Evolutionary conservation across 2,797 vertebrate species (phyloP).

Genomic region (Enoplosus armatus): DNA sequence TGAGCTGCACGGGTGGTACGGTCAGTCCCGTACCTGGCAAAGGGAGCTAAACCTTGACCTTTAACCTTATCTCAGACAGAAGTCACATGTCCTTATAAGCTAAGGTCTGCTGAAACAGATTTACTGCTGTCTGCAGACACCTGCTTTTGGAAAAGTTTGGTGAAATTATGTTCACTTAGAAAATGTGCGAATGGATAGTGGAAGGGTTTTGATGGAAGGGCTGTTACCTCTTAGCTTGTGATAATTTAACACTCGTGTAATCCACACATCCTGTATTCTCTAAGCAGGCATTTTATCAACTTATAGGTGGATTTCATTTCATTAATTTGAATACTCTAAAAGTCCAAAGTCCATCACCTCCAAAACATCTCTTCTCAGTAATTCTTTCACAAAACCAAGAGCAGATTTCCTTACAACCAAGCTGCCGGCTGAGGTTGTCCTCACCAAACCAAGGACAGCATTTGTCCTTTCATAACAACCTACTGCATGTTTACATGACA

Average conservation of each 20-base stretch:
- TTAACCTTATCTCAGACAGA: conserved; percentile 29
- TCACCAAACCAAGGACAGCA: not conserved
- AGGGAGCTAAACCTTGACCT: conserved; percentile 49
- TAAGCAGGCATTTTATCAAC: not conserved
- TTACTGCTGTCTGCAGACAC: conserved; percentile 17
- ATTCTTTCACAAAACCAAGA: not conserved
- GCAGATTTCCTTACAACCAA: not conserved
- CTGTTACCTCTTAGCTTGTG: not conserved
- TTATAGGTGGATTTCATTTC: not conserved
- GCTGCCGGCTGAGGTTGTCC: not conserved
- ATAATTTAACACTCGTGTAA: not conserved
- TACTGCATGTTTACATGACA: not conserved
- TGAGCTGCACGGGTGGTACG: conserved; percentile 17
- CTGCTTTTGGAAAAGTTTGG: not conserved
- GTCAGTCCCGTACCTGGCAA: conserved; percentile 40
- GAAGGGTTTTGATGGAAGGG: not conserved
- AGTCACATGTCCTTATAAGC: conserved; percentile 61
- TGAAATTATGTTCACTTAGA: not conserved
- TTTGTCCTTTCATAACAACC: not conserved
- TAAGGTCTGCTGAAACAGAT: conserved; percentile 29
- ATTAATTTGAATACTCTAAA: not conserved
- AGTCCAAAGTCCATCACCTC: not conserved
- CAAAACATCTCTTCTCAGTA: not conserved
- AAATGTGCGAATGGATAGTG: not conserved
- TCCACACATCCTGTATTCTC: not conserved